Conservation (phyloP, 2,888 invertebrate genomes). For the Chirona hameri region DNA sequence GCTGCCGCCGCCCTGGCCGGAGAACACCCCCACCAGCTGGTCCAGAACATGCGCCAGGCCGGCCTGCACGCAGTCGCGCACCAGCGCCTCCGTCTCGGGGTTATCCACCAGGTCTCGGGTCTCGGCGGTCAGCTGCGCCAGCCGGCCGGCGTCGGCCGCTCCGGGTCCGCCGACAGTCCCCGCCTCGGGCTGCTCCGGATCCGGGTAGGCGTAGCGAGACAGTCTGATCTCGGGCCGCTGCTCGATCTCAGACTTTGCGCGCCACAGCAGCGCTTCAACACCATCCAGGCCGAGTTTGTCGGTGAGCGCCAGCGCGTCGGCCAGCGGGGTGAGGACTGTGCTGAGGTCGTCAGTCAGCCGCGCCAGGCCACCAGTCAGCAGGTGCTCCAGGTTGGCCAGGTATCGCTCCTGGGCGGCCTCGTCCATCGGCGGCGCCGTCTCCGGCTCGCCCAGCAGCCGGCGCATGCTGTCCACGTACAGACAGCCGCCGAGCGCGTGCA, state of each 20-base stretch:
- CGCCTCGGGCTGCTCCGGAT: conserved; percentile 50
- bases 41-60: conserved; percentile 78
- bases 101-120: conserved; percentile 81
- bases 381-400: conserved; percentile 72
- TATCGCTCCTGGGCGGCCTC: conserved; percentile 73
- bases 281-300: conserved; percentile 68
- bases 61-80: conserved; percentile 69
- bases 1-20: conserved; percentile 3
- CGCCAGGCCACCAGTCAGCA: conserved; percentile 67
- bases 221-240: conserved; percentile 66
- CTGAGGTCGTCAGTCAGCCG: conserved; percentile 67
- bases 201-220: conserved; percentile 47
- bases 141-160: conserved; percentile 85
- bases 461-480: conserved; percentile 64
- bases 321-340: conserved; percentile 54
- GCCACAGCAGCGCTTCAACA: conserved; percentile 85
- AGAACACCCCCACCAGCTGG: conserved; percentile 55
- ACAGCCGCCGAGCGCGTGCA: conserved; percentile 85
- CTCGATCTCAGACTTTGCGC: conserved; percentile 93
- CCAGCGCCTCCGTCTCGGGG: conserved; percentile 72
- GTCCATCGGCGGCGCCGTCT: conserved; percentile 44
- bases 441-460: conserved; percentile 44
- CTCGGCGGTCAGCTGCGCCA: conserved; percentile 59
- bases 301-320: conserved; percentile 56
- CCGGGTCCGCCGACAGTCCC: conserved; percentile 61